Evolutionary conservation across 2,888 invertebrate genomes (phyloP), one percentile per base, ranked within the genome.

Genomic region (Hirtodrosophila trivittata): DNA sequence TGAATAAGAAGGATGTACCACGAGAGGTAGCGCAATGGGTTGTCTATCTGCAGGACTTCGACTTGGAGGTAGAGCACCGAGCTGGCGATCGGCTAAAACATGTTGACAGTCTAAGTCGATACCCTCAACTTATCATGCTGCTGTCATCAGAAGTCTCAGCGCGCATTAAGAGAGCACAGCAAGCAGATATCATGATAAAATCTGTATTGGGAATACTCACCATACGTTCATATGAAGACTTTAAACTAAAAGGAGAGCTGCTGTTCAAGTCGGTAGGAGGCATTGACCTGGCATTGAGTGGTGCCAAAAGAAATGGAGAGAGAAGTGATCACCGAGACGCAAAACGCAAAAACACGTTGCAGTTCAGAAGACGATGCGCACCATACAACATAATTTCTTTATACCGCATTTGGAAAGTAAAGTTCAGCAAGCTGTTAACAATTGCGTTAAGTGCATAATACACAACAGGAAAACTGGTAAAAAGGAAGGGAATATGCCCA

Each of bases 41-140:
- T 8, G 12, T 32, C 3, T 39, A 50, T 8, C 18, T 49, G 39
- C 16, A 50, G 18, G 41, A 51, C n/a, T 51, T 49, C 21, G n/a
- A 8, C 8, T 41, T 41, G 3, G 18, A 51, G 21, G 25, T 18
- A n/a, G 25, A n/a, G 3, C 49, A 49, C 14, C 37, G 38, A 9
- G 7, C 28, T 28, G 28, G 18, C 0, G 38, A 38, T 8, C 38
- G 18, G 14, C 28, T 38, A 38, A 28, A 12, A 16, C 30, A 38
- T n/a, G 38, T 49, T 3, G 38, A 38, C 30, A 38, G 10, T 3
- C 35, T 35, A 8, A 28, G 28, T 5, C 28, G 28, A 8, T n/a
- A 8, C 9, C 28, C n/a, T 1, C 28, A n/a, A 28, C 9, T n/a
- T n/a, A n/a, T n/a, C n/a, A n/a, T n/a, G n/a, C n/a, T n/a, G n/a